These are phyloP conservation scores for Pitangus sulphuratus DNA, from an alignment of 2,797 vertebrate genomes.

Conservation along the genomic window DNA sequence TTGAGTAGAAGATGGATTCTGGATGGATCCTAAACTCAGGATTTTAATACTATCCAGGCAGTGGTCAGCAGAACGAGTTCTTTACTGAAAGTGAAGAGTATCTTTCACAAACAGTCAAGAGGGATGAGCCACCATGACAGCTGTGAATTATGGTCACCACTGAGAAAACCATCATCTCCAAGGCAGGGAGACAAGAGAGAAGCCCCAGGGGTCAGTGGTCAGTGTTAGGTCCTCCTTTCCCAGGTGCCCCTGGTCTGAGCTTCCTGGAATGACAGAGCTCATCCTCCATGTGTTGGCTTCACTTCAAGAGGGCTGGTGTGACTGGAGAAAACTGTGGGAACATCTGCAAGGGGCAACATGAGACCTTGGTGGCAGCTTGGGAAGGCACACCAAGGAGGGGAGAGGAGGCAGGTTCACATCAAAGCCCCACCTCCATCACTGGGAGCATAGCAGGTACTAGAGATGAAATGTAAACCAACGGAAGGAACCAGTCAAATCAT, in stretches of 20 bases:
- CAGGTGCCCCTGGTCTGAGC: not conserved
- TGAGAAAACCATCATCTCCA: slow-evolving; percentile 11
- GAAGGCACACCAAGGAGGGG: not conserved
- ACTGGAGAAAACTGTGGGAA: not conserved
- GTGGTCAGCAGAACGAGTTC: not conserved
- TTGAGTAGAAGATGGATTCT: not conserved
- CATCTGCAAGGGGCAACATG: not conserved
- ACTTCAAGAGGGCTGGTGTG: slow-evolving; percentile 3
- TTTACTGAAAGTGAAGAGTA: not conserved
- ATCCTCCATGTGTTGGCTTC: slow-evolving; percentile 10
- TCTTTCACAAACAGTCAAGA: not conserved
- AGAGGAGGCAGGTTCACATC: slow-evolving; percentile 7
- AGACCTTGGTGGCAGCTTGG: not conserved
- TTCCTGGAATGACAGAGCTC: not conserved
- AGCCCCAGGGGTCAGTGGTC: not conserved
- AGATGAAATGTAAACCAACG: not conserved
- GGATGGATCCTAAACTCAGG: not conserved
- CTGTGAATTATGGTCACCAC: slow-evolving; percentile 38
- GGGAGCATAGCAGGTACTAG: not conserved
- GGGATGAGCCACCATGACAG: not conserved
- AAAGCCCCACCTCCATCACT: slow-evolving; percentile 5
- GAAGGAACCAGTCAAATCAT: not conserved
- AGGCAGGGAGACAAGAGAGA: not conserved
- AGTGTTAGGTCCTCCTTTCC: not conserved
- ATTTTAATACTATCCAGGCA: not conserved